These are phyloP conservation scores for Aldabrachelys gigantea DNA, from an alignment of 2,113 vertebrate genomes.

Conservation along the genomic window DNA sequence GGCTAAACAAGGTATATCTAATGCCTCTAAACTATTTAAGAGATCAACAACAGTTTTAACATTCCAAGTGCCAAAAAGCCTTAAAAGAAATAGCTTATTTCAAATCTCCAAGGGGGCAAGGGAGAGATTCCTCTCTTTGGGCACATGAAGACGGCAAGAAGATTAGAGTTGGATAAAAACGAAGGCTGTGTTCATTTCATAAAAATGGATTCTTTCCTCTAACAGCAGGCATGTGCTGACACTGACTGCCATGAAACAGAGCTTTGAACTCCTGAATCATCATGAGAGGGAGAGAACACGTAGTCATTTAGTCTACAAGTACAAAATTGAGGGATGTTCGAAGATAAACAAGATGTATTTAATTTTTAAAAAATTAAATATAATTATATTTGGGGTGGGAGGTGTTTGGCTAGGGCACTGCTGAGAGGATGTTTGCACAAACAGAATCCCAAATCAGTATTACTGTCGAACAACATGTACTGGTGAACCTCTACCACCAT, in stretches of 20 bases:
- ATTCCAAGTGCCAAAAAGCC: neutral
- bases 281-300: neutral
- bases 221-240: neutral
- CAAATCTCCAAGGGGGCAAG: neutral
- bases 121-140: neutral
- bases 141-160: neutral
- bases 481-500: neutral
- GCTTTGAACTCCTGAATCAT: neutral
- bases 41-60: neutral
- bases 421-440: neutral
- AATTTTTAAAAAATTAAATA: neutral
- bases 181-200: neutral
- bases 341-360: neutral
- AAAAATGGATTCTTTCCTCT: neutral
- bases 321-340: neutral
- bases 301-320: neutral
- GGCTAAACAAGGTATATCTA: neutral
- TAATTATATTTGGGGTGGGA: neutral
- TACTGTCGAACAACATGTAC: fast-evolving
- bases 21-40: neutral
- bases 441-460: neutral
- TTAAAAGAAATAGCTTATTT: neutral
- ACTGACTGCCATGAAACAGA: neutral
- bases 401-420: neutral
- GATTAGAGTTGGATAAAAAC: neutral